phyloP scores from a whole-genome alignment of 1,140 invertebrate species.

The Cotesia vestalis region DNA sequence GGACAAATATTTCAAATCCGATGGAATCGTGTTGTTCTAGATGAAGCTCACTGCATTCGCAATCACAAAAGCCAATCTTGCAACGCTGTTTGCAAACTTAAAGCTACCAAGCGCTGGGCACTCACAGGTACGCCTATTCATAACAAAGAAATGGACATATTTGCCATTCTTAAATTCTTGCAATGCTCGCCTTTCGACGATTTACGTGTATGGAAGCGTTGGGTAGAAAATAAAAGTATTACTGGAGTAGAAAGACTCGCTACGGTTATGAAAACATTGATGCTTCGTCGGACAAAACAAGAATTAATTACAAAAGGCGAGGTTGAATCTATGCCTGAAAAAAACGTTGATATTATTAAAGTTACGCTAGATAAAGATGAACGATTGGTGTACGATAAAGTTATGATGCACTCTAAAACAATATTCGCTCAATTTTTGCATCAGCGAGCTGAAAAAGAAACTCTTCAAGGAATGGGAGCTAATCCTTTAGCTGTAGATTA shows the following conservation, averaged over 20 bases:
- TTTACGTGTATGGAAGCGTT: slow-evolving; percentile 72
- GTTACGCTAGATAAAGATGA: slow-evolving; percentile 77
- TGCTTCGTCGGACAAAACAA: slow-evolving; percentile 85
- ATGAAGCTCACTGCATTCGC: slow-evolving; percentile 92
- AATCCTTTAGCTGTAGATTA: slow-evolving; percentile 41
- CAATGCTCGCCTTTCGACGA: slow-evolving; percentile 89
- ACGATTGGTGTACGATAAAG: slow-evolving; percentile 80
- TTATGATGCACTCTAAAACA: slow-evolving; percentile 76
- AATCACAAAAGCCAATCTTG: slow-evolving; percentile 85
- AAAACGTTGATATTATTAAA: slow-evolving; percentile 67
- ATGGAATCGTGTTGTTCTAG: slow-evolving; percentile 89
- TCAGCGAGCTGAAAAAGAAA: slow-evolving; percentile 76
- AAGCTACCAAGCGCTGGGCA: slow-evolving; percentile 77
- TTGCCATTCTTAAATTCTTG: slow-evolving; percentile 86
- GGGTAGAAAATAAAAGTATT: slow-evolving; percentile 78
- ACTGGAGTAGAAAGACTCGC: slow-evolving; percentile 78
- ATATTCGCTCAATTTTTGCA: slow-evolving; percentile 80
- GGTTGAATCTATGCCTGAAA: slow-evolving; percentile 73
- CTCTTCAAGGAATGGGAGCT: slow-evolving; percentile 47
- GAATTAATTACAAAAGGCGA: slow-evolving; percentile 73
- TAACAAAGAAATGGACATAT: slow-evolving; percentile 91
- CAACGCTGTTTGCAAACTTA: slow-evolving; percentile 74
- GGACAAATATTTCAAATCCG: slow-evolving; percentile 62
- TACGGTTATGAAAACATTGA: slow-evolving; percentile 80
- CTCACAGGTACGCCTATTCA: slow-evolving; percentile 96